Evolutionary conservation across 1,140 invertebrate genomes (phyloP).

Genomic region (Dryas iulia): DNA sequence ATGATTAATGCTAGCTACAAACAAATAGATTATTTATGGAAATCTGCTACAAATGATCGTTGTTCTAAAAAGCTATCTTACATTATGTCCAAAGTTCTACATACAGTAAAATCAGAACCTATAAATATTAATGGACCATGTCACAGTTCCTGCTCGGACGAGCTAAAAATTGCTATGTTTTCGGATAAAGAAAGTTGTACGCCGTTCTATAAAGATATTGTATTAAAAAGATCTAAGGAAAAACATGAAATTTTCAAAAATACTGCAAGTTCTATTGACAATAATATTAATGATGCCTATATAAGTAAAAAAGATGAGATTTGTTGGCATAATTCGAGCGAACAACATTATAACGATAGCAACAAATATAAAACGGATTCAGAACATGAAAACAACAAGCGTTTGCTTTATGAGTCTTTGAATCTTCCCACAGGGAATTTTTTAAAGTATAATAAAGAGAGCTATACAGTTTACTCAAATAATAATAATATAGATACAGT

Average conservation of each 20-base stretch:
- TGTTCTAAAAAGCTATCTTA: slow-evolving; percentile 42
- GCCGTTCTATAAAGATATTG: slow-evolving; percentile 32
- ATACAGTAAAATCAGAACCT: slow-evolving; percentile 27
- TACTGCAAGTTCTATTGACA: not conserved
- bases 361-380: slow-evolving; percentile 25
- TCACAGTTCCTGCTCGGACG: not conserved
- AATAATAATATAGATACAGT: not conserved
- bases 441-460: slow-evolving; percentile 20
- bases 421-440: slow-evolving; percentile 35
- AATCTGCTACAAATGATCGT: slow-evolving; percentile 27
- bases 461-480: slow-evolving; percentile 23
- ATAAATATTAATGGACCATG: slow-evolving; percentile 2
- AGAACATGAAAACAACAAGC: slow-evolving; percentile 23
- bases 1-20: slow-evolving; percentile 37
- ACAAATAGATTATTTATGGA: slow-evolving; percentile 47
- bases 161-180: slow-evolving; percentile 20
- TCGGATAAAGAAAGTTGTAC: slow-evolving; percentile 9
- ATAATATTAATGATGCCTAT: not conserved
- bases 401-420: slow-evolving; percentile 41
- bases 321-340: slow-evolving; percentile 12
- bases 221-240: slow-evolving; percentile 45
- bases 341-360: slow-evolving; percentile 3
- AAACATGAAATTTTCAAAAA: slow-evolving; percentile 5
- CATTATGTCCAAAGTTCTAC: slow-evolving; percentile 41
- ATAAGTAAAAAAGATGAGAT: not conserved